Conservation (phyloP, 2,888 invertebrate species). For the Apotomis turbidana region DNA sequence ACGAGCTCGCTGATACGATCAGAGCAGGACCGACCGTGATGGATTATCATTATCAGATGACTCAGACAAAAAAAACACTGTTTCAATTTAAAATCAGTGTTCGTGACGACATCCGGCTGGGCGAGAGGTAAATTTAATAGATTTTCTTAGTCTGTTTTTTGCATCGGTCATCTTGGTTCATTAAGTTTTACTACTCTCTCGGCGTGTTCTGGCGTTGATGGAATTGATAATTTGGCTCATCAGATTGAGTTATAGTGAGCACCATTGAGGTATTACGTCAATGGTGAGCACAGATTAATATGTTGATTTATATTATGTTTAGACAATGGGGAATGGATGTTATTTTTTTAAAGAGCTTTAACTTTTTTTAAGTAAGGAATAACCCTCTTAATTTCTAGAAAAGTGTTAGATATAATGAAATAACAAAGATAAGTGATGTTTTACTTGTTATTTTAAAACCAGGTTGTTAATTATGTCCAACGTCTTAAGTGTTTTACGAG, state of each 20-base stretch:
- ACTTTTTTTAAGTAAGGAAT: too few relatives aligned
- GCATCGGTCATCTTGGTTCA: slow-evolving; percentile 14
- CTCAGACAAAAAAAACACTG: slow-evolving; percentile 28
- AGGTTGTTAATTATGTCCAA: too few relatives aligned
- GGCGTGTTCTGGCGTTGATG: background rate
- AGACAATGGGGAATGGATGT: too few relatives aligned
- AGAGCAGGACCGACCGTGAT: slow-evolving; percentile 44
- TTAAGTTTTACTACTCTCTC: slow-evolving; percentile 9
- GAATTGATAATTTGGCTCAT: background rate
- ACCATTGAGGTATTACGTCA: too few relatives aligned
- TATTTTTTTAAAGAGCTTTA: too few relatives aligned
- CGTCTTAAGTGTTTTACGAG: too few relatives aligned
- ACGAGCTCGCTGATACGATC: slow-evolving; percentile 53
- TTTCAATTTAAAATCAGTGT: slow-evolving; percentile 8
- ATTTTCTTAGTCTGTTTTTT: slow-evolving; percentile 18
- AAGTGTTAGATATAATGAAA: too few relatives aligned
- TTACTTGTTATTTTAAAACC: too few relatives aligned
- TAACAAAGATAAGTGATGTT: too few relatives aligned
- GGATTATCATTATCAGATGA: slow-evolving; percentile 43
- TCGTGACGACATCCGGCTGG: slow-evolving; percentile 34
- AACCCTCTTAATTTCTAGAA: too few relatives aligned
- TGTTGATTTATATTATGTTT: too few relatives aligned
- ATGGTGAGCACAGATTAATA: too few relatives aligned
- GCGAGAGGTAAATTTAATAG: slow-evolving; percentile 24
- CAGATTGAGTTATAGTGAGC: background rate